Base-by-base conservation (phyloP, 2,888 invertebrate species). In the Synergus laeviventris region DNA sequence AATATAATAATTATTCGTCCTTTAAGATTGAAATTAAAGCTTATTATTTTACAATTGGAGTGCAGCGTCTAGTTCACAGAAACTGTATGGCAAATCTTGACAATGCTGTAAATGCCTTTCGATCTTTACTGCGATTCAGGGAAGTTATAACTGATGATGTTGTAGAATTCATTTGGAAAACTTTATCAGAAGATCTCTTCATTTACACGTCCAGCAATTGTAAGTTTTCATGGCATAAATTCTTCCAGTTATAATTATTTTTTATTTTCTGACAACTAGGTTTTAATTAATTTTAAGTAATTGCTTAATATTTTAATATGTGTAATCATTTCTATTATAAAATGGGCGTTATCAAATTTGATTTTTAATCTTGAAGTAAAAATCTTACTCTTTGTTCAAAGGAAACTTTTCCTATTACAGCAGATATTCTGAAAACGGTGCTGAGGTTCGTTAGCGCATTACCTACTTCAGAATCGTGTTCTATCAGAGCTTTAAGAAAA, bases 101-200 rank as follows among this genome's bases (percentile, higher is more conserved):
- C 31, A 70, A 49, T 11, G 70, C 36, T 49, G 11, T 54, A 4
- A 49, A 18, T 4, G 70, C 70, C 12, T 70, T 36, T 9, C 36
- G n/a, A 5, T n/a, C 36, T 31, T 31, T 70, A 16, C 49, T 54
- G n/a, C 21, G 45, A 31, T 54, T 11, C 8, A 49, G 18, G 31
- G 11, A 70, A 31, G 49, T 36, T 0, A 31, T 70, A n/a, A 31
- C 70, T 11, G 49, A 54, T 11, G 18, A 70, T 49, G 70, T 36
- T 3, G 49, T 31, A 49, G 36, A 70, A 49, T 54, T 70, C 31
- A 16, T 70, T 12, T 49, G 45, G 49, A 54, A 70, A 70, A 70
- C 70, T 7, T 14, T 70, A n/a, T 8, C 70, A 36, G 49, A 70
- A 31, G 49, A 70, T 54, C 31, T 70, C 5, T 1, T 31, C 0